Evolutionary conservation across 2,113 vertebrate species (phyloP).

Genomic region (Potamarius usumacintae): DNA sequence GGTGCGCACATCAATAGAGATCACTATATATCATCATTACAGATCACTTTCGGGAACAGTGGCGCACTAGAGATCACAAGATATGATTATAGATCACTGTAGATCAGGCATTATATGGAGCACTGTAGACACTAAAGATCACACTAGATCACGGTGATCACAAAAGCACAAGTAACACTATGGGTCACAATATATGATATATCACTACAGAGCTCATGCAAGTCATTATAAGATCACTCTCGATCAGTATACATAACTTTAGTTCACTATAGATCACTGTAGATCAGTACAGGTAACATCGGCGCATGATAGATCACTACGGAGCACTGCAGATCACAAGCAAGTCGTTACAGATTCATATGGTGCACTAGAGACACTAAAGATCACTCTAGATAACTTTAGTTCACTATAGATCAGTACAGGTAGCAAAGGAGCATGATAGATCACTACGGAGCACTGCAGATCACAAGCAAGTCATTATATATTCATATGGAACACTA

Average conservation of each 20-base stretch:
- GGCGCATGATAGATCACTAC: not conserved
- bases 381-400: not conserved
- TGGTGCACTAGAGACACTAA: not conserved
- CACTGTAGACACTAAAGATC: not conserved
- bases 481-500: not conserved
- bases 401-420: not conserved
- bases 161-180: no score
- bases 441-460: not conserved
- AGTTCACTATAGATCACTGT: no score
- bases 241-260: no score
- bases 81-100: no score
- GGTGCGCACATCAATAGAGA: constrained; percentile 68
- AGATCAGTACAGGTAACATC: not conserved
- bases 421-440: no score
- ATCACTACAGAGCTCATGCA: not conserved
- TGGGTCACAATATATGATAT: not conserved
- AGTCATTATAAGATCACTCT: not conserved
- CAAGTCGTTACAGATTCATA: not conserved
- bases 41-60: not conserved
- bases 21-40: not conserved
- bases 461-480: not conserved
- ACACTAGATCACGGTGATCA: not conserved
- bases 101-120: not conserved
- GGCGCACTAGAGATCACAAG: not conserved
- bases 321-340: not conserved